A percentile compares a stretch with the other conserved stretches of the same genome.
phyloP scores from a whole-genome alignment of 2,888 invertebrate species.

The Gnatocerus cornutus region DNA sequence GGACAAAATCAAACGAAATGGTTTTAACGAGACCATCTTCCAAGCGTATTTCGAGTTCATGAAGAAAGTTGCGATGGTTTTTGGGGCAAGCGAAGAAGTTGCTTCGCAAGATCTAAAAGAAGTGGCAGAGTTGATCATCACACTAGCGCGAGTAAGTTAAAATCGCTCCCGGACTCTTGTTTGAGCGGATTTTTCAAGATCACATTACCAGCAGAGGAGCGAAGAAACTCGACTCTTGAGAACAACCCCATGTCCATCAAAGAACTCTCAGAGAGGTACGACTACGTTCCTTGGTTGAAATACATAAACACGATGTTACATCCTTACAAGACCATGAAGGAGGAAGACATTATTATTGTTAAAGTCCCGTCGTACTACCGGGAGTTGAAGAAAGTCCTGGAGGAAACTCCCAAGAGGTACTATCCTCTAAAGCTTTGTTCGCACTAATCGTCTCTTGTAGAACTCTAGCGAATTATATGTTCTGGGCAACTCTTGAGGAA shows the following conservation, averaged over 20 bases:
- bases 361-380: conserved; percentile 21
- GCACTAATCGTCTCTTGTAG: conserved; percentile 54
- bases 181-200: conserved; percentile 22
- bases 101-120: conserved; percentile 57
- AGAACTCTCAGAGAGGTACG: conserved; percentile 70
- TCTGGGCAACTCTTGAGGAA: conserved; percentile 60
- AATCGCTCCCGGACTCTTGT: too few relatives aligned
- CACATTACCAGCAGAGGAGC: conserved; percentile 28
- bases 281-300: conserved; percentile 69
- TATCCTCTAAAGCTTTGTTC: background rate
- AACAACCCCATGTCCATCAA: conserved; percentile 72
- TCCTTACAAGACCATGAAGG: conserved; percentile 9
- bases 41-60: conserved; percentile 77
- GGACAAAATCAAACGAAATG: conserved; percentile 75
- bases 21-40: conserved; percentile 83
- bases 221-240: conserved; percentile 23
- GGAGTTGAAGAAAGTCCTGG: conserved; percentile 15
- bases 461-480: conserved; percentile 73
- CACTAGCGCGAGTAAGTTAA: conserved; percentile 54
- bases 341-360: conserved; percentile 25
- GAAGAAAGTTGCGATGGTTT: conserved; percentile 58
- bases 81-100: conserved; percentile 56
- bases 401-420: conserved; percentile 39
- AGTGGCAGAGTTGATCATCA: conserved; percentile 57
- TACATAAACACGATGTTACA: conserved; percentile 70